Percentiles rank a stretch among this genome's conserved stretches.
Evolutionary conservation across 2,888 invertebrate genomes (phyloP).

Genomic region (Pimpla rufipes): DNA sequence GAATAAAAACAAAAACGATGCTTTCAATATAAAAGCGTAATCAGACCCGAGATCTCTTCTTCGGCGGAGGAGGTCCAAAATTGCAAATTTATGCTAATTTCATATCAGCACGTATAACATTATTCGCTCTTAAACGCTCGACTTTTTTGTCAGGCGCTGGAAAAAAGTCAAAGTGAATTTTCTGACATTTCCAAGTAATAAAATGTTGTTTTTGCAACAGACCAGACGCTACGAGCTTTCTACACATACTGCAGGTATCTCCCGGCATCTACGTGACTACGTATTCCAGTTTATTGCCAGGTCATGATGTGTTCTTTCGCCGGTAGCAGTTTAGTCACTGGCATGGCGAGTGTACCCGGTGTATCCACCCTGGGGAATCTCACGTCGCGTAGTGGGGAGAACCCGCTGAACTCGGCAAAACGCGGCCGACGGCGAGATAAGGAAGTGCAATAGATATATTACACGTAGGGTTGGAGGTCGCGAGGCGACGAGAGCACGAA

Average conservation of each 20-base stretch:
- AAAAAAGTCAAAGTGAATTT: background rate
- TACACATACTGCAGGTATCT: background rate
- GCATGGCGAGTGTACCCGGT: background rate
- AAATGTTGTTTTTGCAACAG: background rate
- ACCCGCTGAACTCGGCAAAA: background rate
- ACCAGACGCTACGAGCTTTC: background rate
- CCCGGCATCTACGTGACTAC: background rate
- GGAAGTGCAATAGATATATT: conserved; percentile 32
- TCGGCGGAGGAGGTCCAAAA: too few species aligned
- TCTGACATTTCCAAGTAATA: background rate
- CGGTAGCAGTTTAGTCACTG: background rate
- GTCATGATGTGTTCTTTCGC: background rate
- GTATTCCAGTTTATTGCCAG: conserved; percentile 15
- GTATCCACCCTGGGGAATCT: background rate
- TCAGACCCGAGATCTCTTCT: too few species aligned
- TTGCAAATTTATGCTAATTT: too few species aligned
- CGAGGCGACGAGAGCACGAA: conserved; percentile 40
- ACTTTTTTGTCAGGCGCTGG: background rate
- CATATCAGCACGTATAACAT: too few species aligned
- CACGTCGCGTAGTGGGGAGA: background rate
- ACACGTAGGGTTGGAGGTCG: conserved; percentile 52
- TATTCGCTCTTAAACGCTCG: background rate
- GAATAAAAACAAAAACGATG: too few species aligned
- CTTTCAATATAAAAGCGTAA: too few species aligned
- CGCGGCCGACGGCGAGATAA: conserved; percentile 11